Evolutionary conservation across 2,888 invertebrate genomes (phyloP), one percentile per base, ranked within the genome.

Genomic region (Leucophenga montana): DNA sequence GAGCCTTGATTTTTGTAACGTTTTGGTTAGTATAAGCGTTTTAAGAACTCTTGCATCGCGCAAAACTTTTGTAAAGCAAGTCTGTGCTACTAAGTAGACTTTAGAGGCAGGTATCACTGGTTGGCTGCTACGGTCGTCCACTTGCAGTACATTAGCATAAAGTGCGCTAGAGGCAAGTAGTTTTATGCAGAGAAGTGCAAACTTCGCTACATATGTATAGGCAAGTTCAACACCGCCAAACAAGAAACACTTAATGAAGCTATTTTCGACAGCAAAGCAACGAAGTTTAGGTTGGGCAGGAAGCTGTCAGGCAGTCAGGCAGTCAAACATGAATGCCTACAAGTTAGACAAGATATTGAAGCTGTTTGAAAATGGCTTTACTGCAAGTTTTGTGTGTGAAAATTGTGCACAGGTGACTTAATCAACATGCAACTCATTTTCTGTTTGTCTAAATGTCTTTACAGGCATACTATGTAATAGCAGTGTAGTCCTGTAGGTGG

Each of bases 191-290:
- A n/a, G n/a, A 53, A 31, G 1, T 46, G 48, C 62, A 18, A 11
- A 11, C 54, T 14, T 3, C 22, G 13, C 54, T 53, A 50, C n/a
- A n/a, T n/a, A n/a, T n/a, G n/a, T 67, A 59, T 27, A 50, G 18
- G 3, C 39, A 39, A 39, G 39, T 39, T 39, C 39, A 11, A 1
- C 11, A 39, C 39, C 39, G 39, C 39, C 39, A 39, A 39, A 81
- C 81, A 81, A 81, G 81, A 83, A 82, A 80, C 84, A 85, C 84
- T 82, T 82, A 82, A 82, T 85, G 81, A 82, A 82, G 81, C 81
- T 77, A 82, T 85, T 83, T 84, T 84, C 85, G 80, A 77, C 57
- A 73, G 74, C 73, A 77, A 73, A 66, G 20, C 67, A 64, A 44
- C 27, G 68, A 70, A 56, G 62, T 70, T 70, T 57, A 69, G 75